Evolutionary conservation across 2,797 vertebrate species (phyloP).

Genomic region (Oophaga sylvatica): DNA sequence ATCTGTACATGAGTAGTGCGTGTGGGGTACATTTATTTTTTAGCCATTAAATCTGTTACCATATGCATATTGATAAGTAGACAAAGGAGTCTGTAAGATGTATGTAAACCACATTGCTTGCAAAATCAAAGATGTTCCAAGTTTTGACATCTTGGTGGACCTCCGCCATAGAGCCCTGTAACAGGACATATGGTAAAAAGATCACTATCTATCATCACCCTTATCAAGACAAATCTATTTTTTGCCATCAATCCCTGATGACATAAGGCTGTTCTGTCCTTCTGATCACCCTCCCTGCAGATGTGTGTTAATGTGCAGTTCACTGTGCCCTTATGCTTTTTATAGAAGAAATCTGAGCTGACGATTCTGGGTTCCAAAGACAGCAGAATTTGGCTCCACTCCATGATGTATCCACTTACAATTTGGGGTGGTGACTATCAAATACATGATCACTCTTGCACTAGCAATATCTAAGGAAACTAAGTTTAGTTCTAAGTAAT

Average conservation of each 20-base stretch:
- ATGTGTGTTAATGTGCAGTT: conserved; percentile 43
- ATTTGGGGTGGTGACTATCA: background rate
- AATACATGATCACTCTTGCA: background rate
- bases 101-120: background rate
- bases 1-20: no score
- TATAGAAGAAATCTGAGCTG: conserved; percentile 55
- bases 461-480: background rate
- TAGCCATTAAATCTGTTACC: background rate
- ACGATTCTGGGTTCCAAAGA: conserved; percentile 38
- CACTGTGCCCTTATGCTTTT: conserved; percentile 39
- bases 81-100: background rate
- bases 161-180: background rate
- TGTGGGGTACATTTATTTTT: background rate
- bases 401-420: conserved; percentile 50
- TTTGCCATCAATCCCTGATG: conserved; percentile 44
- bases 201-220: conserved; percentile 52
- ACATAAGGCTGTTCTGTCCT: conserved; percentile 44
- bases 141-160: conserved; percentile 35
- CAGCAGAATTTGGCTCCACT: conserved; percentile 33
- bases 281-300: conserved; percentile 8
- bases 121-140: background rate
- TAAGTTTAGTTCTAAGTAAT: background rate
- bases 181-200: conserved; percentile 25
- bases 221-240: conserved; percentile 59
- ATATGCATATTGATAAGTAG: background rate